Evolutionary conservation across 2,797 vertebrate species (phyloP), one percentile per base, ranked within the genome.

Genomic region (Lindbergichthys nudifrons): DNA sequence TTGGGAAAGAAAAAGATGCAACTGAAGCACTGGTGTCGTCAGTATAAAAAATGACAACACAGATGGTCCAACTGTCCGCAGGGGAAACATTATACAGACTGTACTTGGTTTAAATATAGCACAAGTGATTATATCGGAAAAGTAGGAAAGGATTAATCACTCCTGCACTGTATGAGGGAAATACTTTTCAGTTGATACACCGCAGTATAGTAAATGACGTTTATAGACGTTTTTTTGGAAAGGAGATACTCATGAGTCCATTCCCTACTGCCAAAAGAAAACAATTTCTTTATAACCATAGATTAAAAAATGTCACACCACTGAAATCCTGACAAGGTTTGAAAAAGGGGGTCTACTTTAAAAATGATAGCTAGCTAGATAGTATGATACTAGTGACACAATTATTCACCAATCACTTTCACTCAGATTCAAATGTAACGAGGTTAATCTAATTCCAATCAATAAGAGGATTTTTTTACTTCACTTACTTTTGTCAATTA

Each of bases 41-140:
- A 85, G 82, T 82, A 88, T 85, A 60, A 65, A 80, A 83, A 60
- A 75, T 70, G 79, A 89, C 79, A 84, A 78, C 82, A 91, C 89
- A 93, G 93, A 93, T 92, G 90, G 90, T 88, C 81, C 75, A 76
- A 67, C 77, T 77, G 79, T 90, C 88, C 89, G 47, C 84, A 58
- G 79, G 90, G 91, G 85, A 90, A 87, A 82, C 80, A 80, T 85
- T 82, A 83, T 57, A 78, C 81, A 83, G 46, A 69, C 82, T 83
- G 76, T 70, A 75, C 80, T 42, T 2, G 73, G 81, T 88, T 85
- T 90, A 92, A 89, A 92, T 92, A 91, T 91, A 94, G 87, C 74
- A 72, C 65, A 84, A 53, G 79, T 86, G 63, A 91, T 91, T 87
- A 84, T 87, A 87, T 85, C 75, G 68, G 72, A 83, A 87, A 90